phyloP scores from a whole-genome alignment of 2,888 invertebrate genomes.

The Abrostola tripartita region DNA sequence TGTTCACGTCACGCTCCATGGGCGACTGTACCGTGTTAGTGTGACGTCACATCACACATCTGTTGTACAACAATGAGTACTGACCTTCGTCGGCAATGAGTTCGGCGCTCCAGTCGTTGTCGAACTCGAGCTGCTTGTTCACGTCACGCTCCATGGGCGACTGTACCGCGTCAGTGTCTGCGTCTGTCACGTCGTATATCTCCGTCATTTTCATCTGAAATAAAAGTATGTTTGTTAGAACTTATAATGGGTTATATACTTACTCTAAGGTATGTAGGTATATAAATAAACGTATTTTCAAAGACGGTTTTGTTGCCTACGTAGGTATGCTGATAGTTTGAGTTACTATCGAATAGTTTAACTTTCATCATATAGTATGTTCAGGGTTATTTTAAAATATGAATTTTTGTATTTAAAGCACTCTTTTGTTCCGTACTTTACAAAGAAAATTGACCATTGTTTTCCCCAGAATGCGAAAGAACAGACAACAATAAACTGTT shows the following conservation, averaged over 20 bases:
- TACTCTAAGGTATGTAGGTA: no score
- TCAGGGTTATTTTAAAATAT: no score
- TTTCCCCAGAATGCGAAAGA: neutral
- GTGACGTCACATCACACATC: neutral
- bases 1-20: conserved; percentile 89
- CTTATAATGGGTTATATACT: no score
- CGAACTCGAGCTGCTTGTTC: conserved; percentile 90
- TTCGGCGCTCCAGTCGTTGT: conserved; percentile 90
- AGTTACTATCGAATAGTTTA: no score
- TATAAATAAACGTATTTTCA: no score
- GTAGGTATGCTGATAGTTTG: no score
- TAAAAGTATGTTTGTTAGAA: neutral
- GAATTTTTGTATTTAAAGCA: no score
- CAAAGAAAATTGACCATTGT: conserved; percentile 1
- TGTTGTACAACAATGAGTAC: conserved; percentile 17
- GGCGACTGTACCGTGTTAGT: conserved; percentile 90
- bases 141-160: conserved; percentile 88
- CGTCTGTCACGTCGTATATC: conserved; percentile 95
- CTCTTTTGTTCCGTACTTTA: neutral
- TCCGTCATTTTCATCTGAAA: conserved; percentile 94
- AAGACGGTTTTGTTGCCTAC: no score
- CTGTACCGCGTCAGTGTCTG: conserved; percentile 90
- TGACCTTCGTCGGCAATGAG: conserved; percentile 72
- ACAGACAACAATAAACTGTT: conserved; percentile 7
- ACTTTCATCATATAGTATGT: no score